phyloP scores from a whole-genome alignment of 2,888 invertebrate genomes.

The Pocota personata region DNA sequence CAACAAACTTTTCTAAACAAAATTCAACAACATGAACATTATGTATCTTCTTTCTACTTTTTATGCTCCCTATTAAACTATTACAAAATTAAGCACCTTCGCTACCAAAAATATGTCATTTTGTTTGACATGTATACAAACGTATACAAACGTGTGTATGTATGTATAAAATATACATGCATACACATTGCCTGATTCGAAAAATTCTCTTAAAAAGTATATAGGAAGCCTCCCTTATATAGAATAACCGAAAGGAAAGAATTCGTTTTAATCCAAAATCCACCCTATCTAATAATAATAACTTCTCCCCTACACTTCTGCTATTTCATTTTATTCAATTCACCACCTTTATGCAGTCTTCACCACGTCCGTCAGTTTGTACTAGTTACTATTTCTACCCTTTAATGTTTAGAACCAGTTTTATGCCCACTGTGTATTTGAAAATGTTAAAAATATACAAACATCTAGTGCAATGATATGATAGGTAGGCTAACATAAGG shows the following conservation, averaged over 20 bases:
- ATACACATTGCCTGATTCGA: constrained; percentile 12
- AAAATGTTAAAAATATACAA: background rate
- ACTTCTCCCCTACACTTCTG: constrained; percentile 38
- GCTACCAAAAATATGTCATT: constrained; percentile 5
- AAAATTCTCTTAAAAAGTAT: constrained; percentile 33
- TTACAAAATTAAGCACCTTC: constrained; percentile 17
- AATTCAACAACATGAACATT: too few species aligned
- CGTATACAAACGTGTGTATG: background rate
- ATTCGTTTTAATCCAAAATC: constrained; percentile 51
- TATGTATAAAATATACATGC: background rate
- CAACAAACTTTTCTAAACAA: too few species aligned
- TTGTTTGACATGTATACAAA: background rate
- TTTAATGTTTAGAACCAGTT: constrained; percentile 47
- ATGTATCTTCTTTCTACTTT: too few species aligned
- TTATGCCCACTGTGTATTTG: constrained; percentile 12
- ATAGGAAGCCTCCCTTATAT: constrained; percentile 66
- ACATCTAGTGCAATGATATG: background rate
- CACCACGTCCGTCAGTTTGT: constrained; percentile 7
- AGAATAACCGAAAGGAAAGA: background rate
- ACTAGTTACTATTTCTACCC: constrained; percentile 53
- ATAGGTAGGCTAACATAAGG: background rate
- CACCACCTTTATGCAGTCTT: constrained; percentile 12
- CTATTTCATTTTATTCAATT: constrained; percentile 39
- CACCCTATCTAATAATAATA: constrained; percentile 68
- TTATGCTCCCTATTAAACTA: background rate